Percentiles rank a stretch among this genome's conserved stretches.
These are phyloP conservation scores for Nomia melanderi DNA, from an alignment of 1,140 invertebrate species.

Conservation along the genomic window DNA sequence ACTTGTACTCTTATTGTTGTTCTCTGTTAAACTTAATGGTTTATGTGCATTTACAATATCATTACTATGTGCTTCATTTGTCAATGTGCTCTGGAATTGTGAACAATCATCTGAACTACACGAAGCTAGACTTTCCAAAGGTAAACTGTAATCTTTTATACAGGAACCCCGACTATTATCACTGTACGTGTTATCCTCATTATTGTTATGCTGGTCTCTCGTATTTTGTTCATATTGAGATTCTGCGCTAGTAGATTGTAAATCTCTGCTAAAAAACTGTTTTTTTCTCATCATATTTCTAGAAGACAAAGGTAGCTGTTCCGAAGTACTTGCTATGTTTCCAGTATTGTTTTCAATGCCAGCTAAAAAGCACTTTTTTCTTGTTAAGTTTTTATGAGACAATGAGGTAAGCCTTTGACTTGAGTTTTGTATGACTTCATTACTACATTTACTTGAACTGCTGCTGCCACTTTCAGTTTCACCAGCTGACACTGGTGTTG, in stretches of 20 bases:
- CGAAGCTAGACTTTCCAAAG: constrained; percentile 32
- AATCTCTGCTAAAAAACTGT: constrained; percentile 36
- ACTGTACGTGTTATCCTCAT: constrained; percentile 9
- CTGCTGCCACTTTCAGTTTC: constrained; percentile 9
- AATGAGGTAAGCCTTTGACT: constrained; percentile 37
- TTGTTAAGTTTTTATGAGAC: constrained; percentile 51
- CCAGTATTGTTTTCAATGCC: constrained; percentile 15
- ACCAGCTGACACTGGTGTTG: neutral
- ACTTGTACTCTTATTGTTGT: constrained; percentile 51
- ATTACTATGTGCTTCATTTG: constrained; percentile 19
- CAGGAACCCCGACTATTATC: constrained; percentile 7
- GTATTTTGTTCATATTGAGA: constrained; percentile 8
- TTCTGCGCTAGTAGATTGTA: constrained; percentile 15
- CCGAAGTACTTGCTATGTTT: constrained; percentile 27
- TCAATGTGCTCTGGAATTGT: constrained; percentile 20
- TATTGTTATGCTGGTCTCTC: constrained; percentile 38
- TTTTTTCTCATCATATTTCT: constrained; percentile 31
- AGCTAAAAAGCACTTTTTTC: constrained; percentile 50
- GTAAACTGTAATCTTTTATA: constrained; percentile 20
- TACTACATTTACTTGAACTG: constrained; percentile 5
- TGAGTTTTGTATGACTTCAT: constrained; percentile 33
- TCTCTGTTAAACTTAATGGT: constrained; percentile 36
- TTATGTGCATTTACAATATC: constrained; percentile 20
- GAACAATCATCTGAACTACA: constrained; percentile 27
- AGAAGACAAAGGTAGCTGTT: constrained; percentile 23